Percentiles rank a stretch among this genome's conserved stretches.
Evolutionary conservation across 2,888 invertebrate genomes (phyloP).

Genomic region (Andrena minutula): DNA sequence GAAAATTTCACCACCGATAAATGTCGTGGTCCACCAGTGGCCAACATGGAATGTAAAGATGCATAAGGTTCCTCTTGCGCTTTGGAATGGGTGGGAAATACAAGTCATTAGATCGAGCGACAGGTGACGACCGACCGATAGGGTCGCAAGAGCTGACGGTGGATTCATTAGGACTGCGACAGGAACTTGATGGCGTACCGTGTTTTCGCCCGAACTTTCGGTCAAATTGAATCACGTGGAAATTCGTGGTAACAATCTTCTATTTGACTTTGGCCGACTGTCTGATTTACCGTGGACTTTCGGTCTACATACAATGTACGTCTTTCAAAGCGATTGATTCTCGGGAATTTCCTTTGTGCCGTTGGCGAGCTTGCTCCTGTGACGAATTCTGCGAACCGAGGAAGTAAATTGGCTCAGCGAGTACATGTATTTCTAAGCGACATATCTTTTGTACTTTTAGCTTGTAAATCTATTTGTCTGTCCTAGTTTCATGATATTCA

Average conservation of each 20-base stretch:
- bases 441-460: no score
- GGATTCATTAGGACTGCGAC: slow-evolving; percentile 67
- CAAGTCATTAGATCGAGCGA: slow-evolving; percentile 12
- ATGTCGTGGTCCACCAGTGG: no score
- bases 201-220: slow-evolving; percentile 70
- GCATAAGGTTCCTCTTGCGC: slow-evolving; percentile 10
- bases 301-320: slow-evolving; percentile 30
- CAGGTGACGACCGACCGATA: slow-evolving; percentile 32
- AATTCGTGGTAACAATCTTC: slow-evolving; percentile 77
- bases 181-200: slow-evolving; percentile 35
- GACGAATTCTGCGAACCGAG: not conserved
- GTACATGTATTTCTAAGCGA: not conserved
- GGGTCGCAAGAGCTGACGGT: slow-evolving; percentile 58
- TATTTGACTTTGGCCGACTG: slow-evolving; percentile 79
- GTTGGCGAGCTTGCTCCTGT: slow-evolving; percentile 1
- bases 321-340: slow-evolving; percentile 23
- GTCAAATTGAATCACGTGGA: slow-evolving; percentile 76
- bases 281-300: slow-evolving; percentile 74
- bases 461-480: no score
- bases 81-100: not conserved
- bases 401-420: slow-evolving; percentile 14
- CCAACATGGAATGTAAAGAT: slow-evolving; percentile 1
- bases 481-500: no score
- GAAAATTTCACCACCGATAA: no score
- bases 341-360: slow-evolving; percentile 3